Percentiles rank a stretch among this genome's conserved stretches.
Evolutionary conservation across 2,113 vertebrate species (phyloP).

Genomic region (Hemichromis elongatus): DNA sequence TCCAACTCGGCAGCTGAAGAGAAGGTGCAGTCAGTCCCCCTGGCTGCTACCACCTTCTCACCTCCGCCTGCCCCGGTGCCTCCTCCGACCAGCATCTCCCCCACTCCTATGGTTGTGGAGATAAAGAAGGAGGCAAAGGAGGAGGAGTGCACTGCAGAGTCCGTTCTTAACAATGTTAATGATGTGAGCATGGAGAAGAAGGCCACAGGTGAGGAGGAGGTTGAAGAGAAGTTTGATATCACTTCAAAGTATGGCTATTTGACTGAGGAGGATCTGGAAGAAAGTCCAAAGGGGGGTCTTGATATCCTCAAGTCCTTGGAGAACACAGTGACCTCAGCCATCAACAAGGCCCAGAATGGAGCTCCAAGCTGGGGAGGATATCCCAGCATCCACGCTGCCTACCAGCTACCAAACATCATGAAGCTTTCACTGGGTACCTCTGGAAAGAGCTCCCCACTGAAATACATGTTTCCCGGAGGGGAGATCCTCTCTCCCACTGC

Average conservation of each 20-base stretch:
- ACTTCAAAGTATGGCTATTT: conserved; percentile 95
- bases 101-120: conserved; percentile 77
- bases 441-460: conserved; percentile 84
- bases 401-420: conserved; percentile 98
- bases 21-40: conserved; percentile 93
- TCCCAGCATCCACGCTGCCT: conserved; percentile 96
- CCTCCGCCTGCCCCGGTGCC: conserved; percentile 88
- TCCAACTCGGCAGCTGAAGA: conserved; percentile 79
- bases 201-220: conserved; percentile 74
- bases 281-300: conserved; percentile 93
- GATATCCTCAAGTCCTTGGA: conserved; percentile 98
- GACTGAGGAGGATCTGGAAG: conserved; percentile 94
- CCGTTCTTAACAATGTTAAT: conserved; percentile 60
- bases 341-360: conserved; percentile 98
- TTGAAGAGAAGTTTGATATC: conserved; percentile 91
- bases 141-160: conserved; percentile 78
- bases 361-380: conserved; percentile 98
- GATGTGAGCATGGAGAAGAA: conserved; percentile 82
- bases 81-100: conserved; percentile 83
- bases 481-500: conserved; percentile 82
- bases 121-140: conserved; percentile 97
- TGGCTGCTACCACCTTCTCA: conserved; percentile 92
- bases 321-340: conserved; percentile 97
- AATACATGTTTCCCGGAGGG: conserved; percentile 84
- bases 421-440: conserved; percentile 90